phyloP scores from a whole-genome alignment of 2,797 vertebrate species.

The Acropternis orthonyx region DNA sequence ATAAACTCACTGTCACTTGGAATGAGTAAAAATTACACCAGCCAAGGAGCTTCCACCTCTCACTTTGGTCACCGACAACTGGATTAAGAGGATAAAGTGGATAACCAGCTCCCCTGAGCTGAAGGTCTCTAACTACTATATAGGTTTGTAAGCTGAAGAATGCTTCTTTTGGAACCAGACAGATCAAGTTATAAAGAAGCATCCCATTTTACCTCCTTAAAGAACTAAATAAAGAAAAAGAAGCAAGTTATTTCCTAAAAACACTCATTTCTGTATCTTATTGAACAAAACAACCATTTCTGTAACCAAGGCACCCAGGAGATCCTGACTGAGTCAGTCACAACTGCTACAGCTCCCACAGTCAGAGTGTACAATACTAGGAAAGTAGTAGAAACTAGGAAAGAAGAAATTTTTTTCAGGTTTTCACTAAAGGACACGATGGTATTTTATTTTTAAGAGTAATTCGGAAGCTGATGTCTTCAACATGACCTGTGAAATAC shows the following conservation, averaged over 20 bases:
- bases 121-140: background rate
- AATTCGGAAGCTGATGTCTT: background rate
- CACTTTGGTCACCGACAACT: background rate
- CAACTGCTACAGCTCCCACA: background rate
- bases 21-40: background rate
- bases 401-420: background rate
- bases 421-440: background rate
- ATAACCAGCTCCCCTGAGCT: background rate
- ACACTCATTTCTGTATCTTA: background rate
- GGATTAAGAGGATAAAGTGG: background rate
- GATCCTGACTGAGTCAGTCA: background rate
- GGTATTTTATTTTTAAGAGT: background rate
- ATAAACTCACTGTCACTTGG: background rate
- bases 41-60: background rate
- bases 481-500: background rate
- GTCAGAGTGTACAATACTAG: background rate
- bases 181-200: background rate
- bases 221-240: background rate
- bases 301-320: background rate
- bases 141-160: fast-evolving
- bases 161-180: background rate
- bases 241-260: background rate
- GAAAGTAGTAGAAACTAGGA: background rate
- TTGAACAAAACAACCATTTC: background rate
- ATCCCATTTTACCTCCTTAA: background rate